Evolutionary conservation across 2,113 vertebrate genomes (phyloP).

Genomic region (Eudyptes chrysolophus): DNA sequence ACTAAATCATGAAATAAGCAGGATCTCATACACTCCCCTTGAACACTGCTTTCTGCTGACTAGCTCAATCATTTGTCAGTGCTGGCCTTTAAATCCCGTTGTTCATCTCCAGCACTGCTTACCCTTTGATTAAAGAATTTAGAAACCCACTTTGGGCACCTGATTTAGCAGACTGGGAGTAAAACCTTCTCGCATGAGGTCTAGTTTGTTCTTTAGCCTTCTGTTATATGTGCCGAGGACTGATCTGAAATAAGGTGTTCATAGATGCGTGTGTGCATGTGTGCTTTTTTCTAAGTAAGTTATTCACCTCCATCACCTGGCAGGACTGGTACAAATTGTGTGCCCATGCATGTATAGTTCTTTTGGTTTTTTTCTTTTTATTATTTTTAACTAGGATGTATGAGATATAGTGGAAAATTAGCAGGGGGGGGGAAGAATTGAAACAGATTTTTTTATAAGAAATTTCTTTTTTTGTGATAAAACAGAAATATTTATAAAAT

Average conservation of each 20-base stretch:
- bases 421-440: too few relatives aligned
- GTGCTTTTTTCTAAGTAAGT: background rate
- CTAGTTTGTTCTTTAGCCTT: background rate
- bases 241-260: background rate
- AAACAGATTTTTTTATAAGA: background rate
- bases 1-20: background rate
- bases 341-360: rapidly evolving
- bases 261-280: too few relatives aligned
- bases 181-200: background rate
- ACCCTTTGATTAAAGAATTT: background rate
- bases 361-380: background rate
- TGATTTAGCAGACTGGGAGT: background rate
- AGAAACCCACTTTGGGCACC: background rate
- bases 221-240: background rate
- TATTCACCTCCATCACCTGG: background rate
- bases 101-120: background rate
- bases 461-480: background rate
- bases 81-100: background rate
- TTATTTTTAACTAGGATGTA: background rate
- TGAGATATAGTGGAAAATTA: background rate
- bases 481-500: background rate
- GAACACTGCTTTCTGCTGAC: background rate
- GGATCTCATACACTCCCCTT: background rate
- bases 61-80: background rate
- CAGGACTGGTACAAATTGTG: background rate